A percentile compares a stretch with the other conserved stretches of the same genome.
Conservation (phyloP, 1,140 invertebrate genomes). For the Uloborus diversus region DNA sequence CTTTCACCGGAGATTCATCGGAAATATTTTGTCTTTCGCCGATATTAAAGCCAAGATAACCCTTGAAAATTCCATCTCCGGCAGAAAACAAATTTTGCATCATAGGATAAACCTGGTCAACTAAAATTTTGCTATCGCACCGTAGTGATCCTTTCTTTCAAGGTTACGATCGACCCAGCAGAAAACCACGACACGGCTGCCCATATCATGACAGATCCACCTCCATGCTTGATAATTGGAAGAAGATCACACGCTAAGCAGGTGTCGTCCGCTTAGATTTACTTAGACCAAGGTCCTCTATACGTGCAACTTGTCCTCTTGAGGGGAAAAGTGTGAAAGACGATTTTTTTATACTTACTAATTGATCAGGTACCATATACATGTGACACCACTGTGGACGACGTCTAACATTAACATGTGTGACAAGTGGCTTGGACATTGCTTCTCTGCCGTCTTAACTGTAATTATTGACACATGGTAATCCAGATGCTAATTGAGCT, state of each 20-base stretch:
- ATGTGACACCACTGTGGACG: not conserved
- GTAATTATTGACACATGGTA: not conserved
- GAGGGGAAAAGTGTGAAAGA: constrained; percentile 3
- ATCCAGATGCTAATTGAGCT: not conserved
- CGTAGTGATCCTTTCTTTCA: not conserved
- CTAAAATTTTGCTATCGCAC: not conserved
- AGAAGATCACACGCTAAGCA: constrained; percentile 1
- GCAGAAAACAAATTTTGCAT: constrained; percentile 6
- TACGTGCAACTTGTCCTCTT: not conserved
- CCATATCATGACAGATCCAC: not conserved
- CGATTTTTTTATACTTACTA: not conserved
- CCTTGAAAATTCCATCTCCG: not conserved
- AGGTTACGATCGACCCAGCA: not conserved
- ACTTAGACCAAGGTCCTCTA: too few species aligned
- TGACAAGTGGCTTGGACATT: not conserved
- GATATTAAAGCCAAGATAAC: not conserved
- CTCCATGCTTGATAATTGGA: not conserved
- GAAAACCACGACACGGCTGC: not conserved
- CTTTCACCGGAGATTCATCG: too few species aligned
- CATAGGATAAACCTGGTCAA: not conserved
- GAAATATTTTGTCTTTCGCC: too few species aligned
- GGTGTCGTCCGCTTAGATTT: too few species aligned
- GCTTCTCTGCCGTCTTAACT: not conserved
- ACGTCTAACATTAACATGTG: not conserved
- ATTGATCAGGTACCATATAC: not conserved